Percentiles rank a stretch among this genome's conserved stretches.
Evolutionary conservation across 2,113 vertebrate species (phyloP).

Genomic region (Phrynosoma platyrhinos): DNA sequence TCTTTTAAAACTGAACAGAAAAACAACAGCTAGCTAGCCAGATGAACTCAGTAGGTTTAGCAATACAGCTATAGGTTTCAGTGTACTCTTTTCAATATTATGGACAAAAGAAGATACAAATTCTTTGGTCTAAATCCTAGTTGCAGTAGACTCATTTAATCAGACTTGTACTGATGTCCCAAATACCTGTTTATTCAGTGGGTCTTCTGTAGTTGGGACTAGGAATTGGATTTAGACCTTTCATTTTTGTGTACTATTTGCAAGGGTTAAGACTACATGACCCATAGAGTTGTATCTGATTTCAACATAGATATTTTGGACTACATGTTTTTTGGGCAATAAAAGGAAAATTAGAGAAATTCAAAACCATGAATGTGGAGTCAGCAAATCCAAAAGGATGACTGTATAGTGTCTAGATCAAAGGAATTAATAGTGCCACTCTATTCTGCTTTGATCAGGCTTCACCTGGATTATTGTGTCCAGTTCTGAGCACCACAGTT

Average conservation of each 20-base stretch:
- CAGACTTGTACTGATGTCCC: too few species aligned
- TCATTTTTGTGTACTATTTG: not conserved
- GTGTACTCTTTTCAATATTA: not conserved
- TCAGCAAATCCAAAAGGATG: too few species aligned
- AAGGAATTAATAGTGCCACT: too few species aligned
- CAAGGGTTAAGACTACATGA: not conserved
- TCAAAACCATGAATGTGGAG: too few species aligned
- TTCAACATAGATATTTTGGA: conserved; percentile 4
- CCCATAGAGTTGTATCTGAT: not conserved
- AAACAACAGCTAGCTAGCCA: not conserved
- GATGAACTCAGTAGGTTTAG: not conserved
- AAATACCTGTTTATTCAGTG: too few species aligned
- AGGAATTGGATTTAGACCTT: too few species aligned
- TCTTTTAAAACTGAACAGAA: not conserved
- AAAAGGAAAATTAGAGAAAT: not conserved
- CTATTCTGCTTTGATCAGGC: too few species aligned
- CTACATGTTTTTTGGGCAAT: not conserved
- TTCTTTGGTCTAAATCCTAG: not conserved
- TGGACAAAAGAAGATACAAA: not conserved
- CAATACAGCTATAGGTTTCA: not conserved
- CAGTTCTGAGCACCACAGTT: too few species aligned
- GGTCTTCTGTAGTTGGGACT: too few species aligned
- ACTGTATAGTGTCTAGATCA: too few species aligned
- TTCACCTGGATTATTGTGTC: too few species aligned
- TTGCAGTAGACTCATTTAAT: too few species aligned